These are phyloP conservation scores for Arothron firmamentum DNA, from an alignment of 2,113 vertebrate species.

Conservation along the genomic window DNA sequence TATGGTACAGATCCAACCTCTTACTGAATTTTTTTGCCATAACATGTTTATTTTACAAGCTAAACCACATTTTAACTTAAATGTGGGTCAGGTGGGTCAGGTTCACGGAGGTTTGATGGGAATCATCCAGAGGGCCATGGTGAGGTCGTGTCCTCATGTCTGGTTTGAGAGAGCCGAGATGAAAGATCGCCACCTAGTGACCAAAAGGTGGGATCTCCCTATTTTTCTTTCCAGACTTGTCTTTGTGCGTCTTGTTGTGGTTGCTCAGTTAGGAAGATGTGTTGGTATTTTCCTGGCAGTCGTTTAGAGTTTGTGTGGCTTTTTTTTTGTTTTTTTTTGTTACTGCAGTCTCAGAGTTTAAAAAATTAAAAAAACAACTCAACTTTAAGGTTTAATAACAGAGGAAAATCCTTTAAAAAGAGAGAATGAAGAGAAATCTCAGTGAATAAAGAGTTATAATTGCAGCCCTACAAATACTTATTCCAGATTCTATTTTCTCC, in stretches of 20 bases:
- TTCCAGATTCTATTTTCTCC: too few relatives aligned
- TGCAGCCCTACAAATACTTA: too few relatives aligned
- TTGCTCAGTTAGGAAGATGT: background rate
- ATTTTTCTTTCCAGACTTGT: background rate
- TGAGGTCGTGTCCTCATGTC: constrained; percentile 91
- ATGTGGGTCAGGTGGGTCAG: constrained; percentile 86
- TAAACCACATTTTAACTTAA: background rate
- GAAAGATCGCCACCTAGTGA: constrained; percentile 94
- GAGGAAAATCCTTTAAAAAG: too few relatives aligned
- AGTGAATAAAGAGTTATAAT: too few relatives aligned
- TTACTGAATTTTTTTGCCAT: background rate
- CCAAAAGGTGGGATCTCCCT: constrained; percentile 78
- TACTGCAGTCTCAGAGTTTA: too few relatives aligned
- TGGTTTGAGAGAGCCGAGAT: constrained; percentile 98
- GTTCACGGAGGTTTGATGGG: constrained; percentile 93
- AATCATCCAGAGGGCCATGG: constrained; percentile 89
- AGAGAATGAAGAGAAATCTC: too few relatives aligned
- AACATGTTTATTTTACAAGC: background rate
- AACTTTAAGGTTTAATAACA: too few relatives aligned
- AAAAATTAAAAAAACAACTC: too few relatives aligned
- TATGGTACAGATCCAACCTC: constrained; percentile 77
- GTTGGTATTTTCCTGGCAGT: constrained; percentile 28
- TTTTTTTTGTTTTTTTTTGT: too few relatives aligned
- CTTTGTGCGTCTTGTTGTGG: background rate
- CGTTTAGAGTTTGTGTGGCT: background rate